A percentile compares a stretch with the other conserved stretches of the same genome.
phyloP scores from a whole-genome alignment of 2,797 vertebrate genomes.

The Aulostomus chinensis region DNA sequence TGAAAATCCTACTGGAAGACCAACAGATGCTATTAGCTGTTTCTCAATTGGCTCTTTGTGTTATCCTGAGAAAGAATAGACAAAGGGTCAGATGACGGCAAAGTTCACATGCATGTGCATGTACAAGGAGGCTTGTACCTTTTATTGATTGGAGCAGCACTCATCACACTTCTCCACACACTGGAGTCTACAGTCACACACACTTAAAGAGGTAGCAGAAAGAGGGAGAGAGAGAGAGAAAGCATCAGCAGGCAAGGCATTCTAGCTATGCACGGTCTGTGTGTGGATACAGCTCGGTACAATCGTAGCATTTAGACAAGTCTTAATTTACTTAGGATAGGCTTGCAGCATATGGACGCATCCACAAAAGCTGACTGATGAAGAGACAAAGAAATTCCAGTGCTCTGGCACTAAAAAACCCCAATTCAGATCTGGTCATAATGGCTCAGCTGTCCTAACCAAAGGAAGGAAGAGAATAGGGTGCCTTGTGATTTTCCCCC shows the following conservation, averaged over 20 bases:
- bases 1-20: slow-evolving; percentile 23
- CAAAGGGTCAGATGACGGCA: slow-evolving; percentile 57
- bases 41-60: slow-evolving; percentile 53
- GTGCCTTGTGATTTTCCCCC: slow-evolving; percentile 92
- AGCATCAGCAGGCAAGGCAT: slow-evolving; percentile 70
- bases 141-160: slow-evolving; percentile 58
- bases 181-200: slow-evolving; percentile 39
- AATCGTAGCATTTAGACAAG: slow-evolving; percentile 88
- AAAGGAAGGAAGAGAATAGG: slow-evolving; percentile 95
- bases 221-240: slow-evolving; percentile 24
- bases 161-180: slow-evolving; percentile 45
- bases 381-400: slow-evolving; percentile 93
- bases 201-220: slow-evolving; percentile 33
- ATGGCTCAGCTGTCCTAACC: slow-evolving; percentile 97
- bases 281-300: slow-evolving; percentile 78
- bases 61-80: slow-evolving; percentile 47
- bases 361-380: slow-evolving; percentile 91
- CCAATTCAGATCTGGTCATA: slow-evolving; percentile 93
- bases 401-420: slow-evolving; percentile 86
- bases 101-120: slow-evolving; percentile 52
- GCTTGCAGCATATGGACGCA: slow-evolving; percentile 86
- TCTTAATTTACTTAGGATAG: slow-evolving; percentile 88
- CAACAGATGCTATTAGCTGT: slow-evolving; percentile 43
- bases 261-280: slow-evolving; percentile 76
- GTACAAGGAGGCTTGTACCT: slow-evolving; percentile 59